These are phyloP conservation scores for Argopecten irradians DNA, from an alignment of 1,140 invertebrate species.

Conservation along the genomic window DNA sequence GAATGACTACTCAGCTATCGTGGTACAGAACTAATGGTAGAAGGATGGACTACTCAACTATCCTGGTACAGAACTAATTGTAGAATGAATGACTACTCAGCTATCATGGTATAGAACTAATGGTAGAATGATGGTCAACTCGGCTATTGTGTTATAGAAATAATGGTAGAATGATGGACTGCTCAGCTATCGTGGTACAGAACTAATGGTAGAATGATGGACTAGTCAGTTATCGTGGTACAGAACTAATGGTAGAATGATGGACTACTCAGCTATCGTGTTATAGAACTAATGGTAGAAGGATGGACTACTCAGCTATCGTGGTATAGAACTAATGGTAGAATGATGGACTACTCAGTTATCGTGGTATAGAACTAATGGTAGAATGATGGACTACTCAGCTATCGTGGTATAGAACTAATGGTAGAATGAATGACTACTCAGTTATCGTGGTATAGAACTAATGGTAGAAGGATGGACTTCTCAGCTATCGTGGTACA, in stretches of 20 bases:
- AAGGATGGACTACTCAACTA: too few relatives aligned
- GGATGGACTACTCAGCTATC: neutral
- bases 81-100: neutral
- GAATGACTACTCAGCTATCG: neutral
- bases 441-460: neutral
- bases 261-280: neutral
- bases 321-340: too few relatives aligned
- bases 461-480: neutral
- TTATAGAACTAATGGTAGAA: too few relatives aligned
- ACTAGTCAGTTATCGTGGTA: neutral
- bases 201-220: neutral
- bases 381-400: neutral
- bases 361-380: neutral
- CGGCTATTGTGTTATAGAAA: too few relatives aligned
- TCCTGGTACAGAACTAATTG: too few relatives aligned
- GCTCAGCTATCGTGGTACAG: neutral
- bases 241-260: neutral
- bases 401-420: neutral
- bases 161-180: neutral
- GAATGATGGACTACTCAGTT: neutral
- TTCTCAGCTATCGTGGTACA: neutral
- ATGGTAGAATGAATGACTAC: neutral
- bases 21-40: too few relatives aligned
- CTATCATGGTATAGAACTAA: neutral
- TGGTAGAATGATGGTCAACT: neutral